Percentiles rank a stretch among this genome's conserved stretches.
Conservation (phyloP, 2,113 vertebrate species). For the Mobula birostris region DNA sequence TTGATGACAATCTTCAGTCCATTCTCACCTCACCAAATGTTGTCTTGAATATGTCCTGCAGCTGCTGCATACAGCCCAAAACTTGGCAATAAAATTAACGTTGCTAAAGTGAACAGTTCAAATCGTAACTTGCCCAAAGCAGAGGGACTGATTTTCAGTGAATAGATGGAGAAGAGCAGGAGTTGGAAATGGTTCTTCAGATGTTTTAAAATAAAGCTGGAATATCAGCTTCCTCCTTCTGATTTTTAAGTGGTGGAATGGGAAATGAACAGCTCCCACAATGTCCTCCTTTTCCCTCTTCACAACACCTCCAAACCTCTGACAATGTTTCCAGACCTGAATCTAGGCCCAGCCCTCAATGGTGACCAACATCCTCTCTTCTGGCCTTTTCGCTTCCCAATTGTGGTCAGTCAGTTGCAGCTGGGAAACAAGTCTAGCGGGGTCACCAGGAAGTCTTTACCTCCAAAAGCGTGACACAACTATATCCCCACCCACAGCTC, state of each 20-base stretch:
- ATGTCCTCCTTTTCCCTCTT: not conserved
- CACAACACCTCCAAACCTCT: not conserved
- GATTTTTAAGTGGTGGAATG: not conserved
- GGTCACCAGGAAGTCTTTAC: not conserved
- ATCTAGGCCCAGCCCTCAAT: not conserved
- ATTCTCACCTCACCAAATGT: not conserved
- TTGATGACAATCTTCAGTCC: not conserved
- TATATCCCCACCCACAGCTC: not conserved
- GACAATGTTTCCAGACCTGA: no score
- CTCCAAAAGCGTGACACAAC: no score
- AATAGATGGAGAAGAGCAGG: not conserved
- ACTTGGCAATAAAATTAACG: not conserved
- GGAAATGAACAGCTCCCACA: no score
- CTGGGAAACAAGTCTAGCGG: not conserved
- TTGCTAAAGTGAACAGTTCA: not conserved
- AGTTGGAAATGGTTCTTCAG: no score
- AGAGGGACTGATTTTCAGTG: not conserved
- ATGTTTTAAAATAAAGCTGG: not conserved
- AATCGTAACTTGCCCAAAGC: not conserved
- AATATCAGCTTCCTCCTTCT: not conserved
- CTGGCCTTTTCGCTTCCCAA: not conserved
- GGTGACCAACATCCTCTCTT: not conserved
- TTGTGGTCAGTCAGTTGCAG: not conserved
- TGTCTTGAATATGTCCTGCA: not conserved
- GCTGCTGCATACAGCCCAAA: not conserved